Base-by-base conservation (phyloP, 2,113 vertebrate genomes). In the Pteronura brasiliensis region DNA sequence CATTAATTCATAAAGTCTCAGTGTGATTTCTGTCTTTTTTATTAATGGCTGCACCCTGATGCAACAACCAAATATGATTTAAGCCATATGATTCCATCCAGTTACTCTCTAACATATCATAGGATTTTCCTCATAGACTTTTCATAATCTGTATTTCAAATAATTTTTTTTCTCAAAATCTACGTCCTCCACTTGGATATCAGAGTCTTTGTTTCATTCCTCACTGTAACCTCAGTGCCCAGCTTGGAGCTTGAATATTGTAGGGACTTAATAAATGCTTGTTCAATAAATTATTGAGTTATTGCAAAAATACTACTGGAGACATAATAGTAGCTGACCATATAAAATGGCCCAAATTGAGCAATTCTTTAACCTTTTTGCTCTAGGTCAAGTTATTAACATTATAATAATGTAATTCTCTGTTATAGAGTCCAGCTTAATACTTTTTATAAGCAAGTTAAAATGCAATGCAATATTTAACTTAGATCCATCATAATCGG, bases 351-450 rank as follows among this genome's bases (percentile, higher is more conserved):
- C 1, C 52, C 93, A 17, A 90, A 96, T 17, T 42, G 42, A 96
- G 14, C 18, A 95, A 93, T 71, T 93, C 42, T 88, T 93, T 90
- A 79, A 77, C 15, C 13, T 80, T 76, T 88, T 81, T 65, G 49
- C 88, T 95, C 44, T 55, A 97, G 63, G 47, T 36, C n/a, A 96
- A 74, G 67, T 94, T 94, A 91, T 39, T 18, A 71, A 88, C 34
- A 69, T 59, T 94, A 18, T 72, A 82, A 57, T 12, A 77, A 92
- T 44, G 18, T 65, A 93, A 80, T n/a, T 49, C 52, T 90, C 25
- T 84, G 20, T 79, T 83, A 57, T 6, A 90, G 69, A 93, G n/a
- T 94, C 20, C 11, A 74, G 76, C 27, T 57, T 39, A 49, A 49
- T 55, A 63, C 31, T 86, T 95, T 14, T 84, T 85, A 88, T 76